Evolutionary conservation across 2,888 invertebrate genomes (phyloP), one percentile per base, ranked within the genome.

Genomic region (Eupithecia inturbata): DNA sequence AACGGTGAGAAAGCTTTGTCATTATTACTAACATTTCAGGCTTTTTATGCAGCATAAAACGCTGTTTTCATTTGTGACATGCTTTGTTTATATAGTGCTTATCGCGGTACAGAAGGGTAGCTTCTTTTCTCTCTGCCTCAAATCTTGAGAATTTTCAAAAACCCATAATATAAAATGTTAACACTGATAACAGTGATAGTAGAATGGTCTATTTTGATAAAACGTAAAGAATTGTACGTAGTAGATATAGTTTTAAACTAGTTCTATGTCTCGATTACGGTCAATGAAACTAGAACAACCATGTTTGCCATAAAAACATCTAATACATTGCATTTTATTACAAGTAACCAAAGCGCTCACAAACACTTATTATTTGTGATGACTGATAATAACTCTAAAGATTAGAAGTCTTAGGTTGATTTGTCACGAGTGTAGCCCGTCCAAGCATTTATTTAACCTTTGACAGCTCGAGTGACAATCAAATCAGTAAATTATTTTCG

Each of bases 171-270:
- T 63, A 36, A 63, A 33, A 36, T 63, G n/a, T 12, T 68, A 68
- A 68, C 67, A 63, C 28, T 68, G 68, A 74, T 74, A 73, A 33
- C 57, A 57, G 14, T 14, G 63, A 72, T 73, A 73, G 67, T 70
- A 22, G 72, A 73, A 72, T 68, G 19, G 68, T n/a, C 10, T 71
- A 41, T 39, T 64, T 36, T 75, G 78, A 77, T 77, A 75, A 66
- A 62, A 71, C 36, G 63, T 28, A 69, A 57, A 68, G 41, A 73
- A 68, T 22, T 5, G 19, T n/a, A 5, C 39, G 3, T 33, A 22
- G 14, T 73, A 36, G 31, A 69, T 31, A 57, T 60, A 63, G 14
- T 10, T 49, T 16, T 71, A 31, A 70, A 66, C 71, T 69, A 75
- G 69, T 75, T 71, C 26, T 70, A 64, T 36, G 31, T 36, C 64